phyloP scores from a whole-genome alignment of 2,888 invertebrate species.

The Epinotia demarniana region DNA sequence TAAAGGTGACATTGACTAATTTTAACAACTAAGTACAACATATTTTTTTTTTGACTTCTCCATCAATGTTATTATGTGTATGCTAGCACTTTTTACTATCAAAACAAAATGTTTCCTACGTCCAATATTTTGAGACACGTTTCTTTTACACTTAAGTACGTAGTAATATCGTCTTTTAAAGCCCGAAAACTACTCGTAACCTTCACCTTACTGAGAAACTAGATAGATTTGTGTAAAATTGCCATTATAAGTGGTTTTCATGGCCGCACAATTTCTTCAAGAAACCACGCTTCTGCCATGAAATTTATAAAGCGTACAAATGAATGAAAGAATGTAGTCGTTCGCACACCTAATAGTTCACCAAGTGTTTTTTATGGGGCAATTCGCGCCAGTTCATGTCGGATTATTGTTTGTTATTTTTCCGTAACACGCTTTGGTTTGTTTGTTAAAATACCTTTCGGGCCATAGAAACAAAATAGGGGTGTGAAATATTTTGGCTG shows the following conservation, averaged over 20 bases:
- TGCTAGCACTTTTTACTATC: too few species aligned
- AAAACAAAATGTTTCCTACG: too few species aligned
- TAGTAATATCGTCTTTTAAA: too few species aligned
- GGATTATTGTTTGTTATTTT: slow-evolving; percentile 48
- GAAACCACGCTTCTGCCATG: slow-evolving; percentile 47
- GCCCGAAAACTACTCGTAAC: too few species aligned
- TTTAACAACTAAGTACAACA: too few species aligned
- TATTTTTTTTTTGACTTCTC: too few species aligned
- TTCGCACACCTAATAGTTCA: slow-evolving; percentile 57
- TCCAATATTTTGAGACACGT: too few species aligned
- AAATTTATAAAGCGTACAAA: slow-evolving; percentile 53
- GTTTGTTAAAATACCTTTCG: slow-evolving; percentile 37
- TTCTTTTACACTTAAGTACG: too few species aligned
- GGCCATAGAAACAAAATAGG: slow-evolving; percentile 12
- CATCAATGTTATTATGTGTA: too few species aligned
- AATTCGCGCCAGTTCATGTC: slow-evolving; percentile 49
- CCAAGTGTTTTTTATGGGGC: slow-evolving; percentile 56
- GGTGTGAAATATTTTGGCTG: slow-evolving; percentile 8
- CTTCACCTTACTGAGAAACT: too few species aligned
- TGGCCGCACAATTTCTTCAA: slow-evolving; percentile 26
- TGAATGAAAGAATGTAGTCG: slow-evolving; percentile 55
- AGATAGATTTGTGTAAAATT: too few species aligned
- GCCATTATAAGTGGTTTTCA: not conserved
- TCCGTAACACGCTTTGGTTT: slow-evolving; percentile 43
- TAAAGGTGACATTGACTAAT: too few species aligned